Base-by-base conservation (phyloP, 2,797 vertebrate genomes). In the Lateolabrax maculatus region DNA sequence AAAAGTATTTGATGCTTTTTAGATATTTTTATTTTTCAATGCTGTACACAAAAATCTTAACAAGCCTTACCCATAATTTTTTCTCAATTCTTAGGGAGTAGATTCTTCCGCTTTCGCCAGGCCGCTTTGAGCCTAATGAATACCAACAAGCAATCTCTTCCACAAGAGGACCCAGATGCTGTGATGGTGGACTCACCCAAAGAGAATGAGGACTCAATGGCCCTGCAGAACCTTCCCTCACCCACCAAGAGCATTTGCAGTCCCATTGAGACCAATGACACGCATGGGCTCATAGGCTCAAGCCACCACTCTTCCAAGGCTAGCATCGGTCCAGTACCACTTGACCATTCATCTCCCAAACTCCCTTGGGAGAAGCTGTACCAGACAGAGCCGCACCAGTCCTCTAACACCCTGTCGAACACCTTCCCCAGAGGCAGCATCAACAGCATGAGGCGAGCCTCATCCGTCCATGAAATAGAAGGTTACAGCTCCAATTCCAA, bases 381-480 rank as follows among this genome's bases (percentile, higher is more conserved):
- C 87, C 97, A 96, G 82, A 95, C 96, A 2, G 97, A 98, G 62
- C 96, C 91, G 75, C 94, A 96, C 39, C 96, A 96, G 86, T 97
- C 96, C 76, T 97, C 95, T 53, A 95, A 94, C 70, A 97, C 96
- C 70, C 92, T 99, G 79, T 96, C 97, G 48, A 97, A 97, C 87
- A 96, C 96, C 87, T 96, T 96, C 81, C 98, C 98, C 27, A 96
- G 95, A 90, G 97, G 97, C 89, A 99, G 97, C 87, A 80, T 97
- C 88, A 97, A 94, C 87, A 99, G 97, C 84, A 96, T 99, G 93
- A 96, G 98, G 76, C 96, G 98, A 80, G 98, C 98, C 0, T 99
- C 98, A 56, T 99, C 98, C 0, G 97, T 98, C 72, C 98, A 99
- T 48, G 97, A 99, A 85, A 97, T 99, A 57, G 97, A 99, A 95